Base-by-base conservation (phyloP, 1,140 invertebrate species). In the Oreohelix idahoensis region DNA sequence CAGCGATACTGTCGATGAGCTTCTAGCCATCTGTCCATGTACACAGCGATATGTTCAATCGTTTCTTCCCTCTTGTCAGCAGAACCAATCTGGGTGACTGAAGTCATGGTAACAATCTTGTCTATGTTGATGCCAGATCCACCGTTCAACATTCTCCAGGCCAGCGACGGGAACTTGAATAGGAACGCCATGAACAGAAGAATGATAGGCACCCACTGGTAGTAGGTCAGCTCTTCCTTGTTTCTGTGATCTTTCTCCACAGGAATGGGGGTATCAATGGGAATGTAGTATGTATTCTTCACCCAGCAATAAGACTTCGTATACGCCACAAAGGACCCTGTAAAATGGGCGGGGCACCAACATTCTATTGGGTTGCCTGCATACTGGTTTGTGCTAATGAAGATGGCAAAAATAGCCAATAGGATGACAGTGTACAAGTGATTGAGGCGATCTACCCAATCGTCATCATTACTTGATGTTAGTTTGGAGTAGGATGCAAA, bases 281-380 rank as follows among this genome's bases (percentile, higher is more conserved):
- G 89, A 45, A 94, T 90, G 87, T 93, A 94, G 86, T 94, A 94
- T 42, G 92, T 94, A 88, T 93, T 93, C 84, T 93, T 89, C 73
- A 93, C 90, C 90, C 92, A 92, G 87, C 92, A 93, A 79, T 91
- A 91, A 53, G 90, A 93, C 84, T 92, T 91, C 71, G 89, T 91
- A 90, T 92, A 94, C 82, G 88, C 89, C 39, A 93, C 92, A 81
- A 89, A 90, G 26, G 89, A 84, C 15, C 86, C 89, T 78, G 92
- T 92, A 86, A 93, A 93, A 79, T 93, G 90, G 32, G 91, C 92
- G 0, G 93, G 93, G 63, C 88, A 90, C 92, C 92, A 93, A 85
- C 92, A 93, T 45, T 91, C 87, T 38, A 93, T 93, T 2, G 92
- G 92, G 87, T 93, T 90, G 69, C 97, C 97, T 20, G 98, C 97